Base-by-base conservation (phyloP, 2,888 invertebrate species). In the Lochmaea crataegi region DNA sequence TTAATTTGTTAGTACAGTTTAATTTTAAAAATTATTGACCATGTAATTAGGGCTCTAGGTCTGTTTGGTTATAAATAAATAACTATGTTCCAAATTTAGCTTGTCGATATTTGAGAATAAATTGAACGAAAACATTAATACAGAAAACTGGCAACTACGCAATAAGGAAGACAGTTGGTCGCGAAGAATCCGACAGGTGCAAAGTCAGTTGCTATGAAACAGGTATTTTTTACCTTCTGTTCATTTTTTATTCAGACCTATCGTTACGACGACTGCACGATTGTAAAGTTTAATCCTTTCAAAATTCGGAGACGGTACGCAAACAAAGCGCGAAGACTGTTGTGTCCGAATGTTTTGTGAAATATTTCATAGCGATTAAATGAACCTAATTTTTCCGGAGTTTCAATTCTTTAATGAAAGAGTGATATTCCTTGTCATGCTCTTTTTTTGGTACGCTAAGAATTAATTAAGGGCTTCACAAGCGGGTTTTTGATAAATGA, bases 181-280 rank as follows among this genome's bases (percentile, higher is more conserved):
- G 74, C 72, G 76, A 76, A 75, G 77, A 79, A 72, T 72, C 72
- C 78, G 80, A 81, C 81, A 81, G 81, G 81, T 81, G 81, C 77
- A 78, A 71, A 78, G 81, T 80, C 81, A 81, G 80, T 79, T 81
- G 80, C 79, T 75, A n/a, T 69, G 76, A 77, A 81, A 81, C 80
- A 77, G 76, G 80, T 79, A n/a, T 80, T 77, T 73, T 65, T 68
- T 78, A 75, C 80, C 80, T 77, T 78, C 77, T 80, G 80, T 78
- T 79, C 77, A 68, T 45, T 63, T 53, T 70, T 48, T 69, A 63
- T 70, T 73, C 48, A 42, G 45, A 58, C 22, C 22, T 57, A 45
- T 51, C 41, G 38, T 53, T 53, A 53, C 53, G 53, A 53, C 53
- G n/a, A n/a, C n/a, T 53, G 53, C 53, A 53, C 18, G 53, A 53